A percentile compares a stretch with the other conserved stretches of the same genome.
phyloP scores from a whole-genome alignment of 2,113 vertebrate genomes.

The Myrmophylax atrothorax region DNA sequence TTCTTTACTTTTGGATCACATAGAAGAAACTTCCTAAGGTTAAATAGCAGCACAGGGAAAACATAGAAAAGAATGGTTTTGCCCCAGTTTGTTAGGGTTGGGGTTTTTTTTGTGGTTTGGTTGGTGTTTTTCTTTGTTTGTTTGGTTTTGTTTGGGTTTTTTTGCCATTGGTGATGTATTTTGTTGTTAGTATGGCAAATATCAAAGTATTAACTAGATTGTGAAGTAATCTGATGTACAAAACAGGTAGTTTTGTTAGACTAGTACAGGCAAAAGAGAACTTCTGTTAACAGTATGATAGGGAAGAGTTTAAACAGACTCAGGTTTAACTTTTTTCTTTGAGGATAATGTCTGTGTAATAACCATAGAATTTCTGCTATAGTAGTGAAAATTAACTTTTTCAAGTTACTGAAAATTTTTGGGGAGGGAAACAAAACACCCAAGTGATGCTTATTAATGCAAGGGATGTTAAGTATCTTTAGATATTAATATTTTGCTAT shows the following conservation, averaged over 20 bases:
- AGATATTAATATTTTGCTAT: neutral
- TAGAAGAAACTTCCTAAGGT: neutral
- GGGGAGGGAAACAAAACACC: neutral
- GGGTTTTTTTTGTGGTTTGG: neutral
- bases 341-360: neutral
- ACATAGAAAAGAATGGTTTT: neutral
- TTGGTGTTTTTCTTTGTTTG: no score
- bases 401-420: neutral
- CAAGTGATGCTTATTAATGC: neutral
- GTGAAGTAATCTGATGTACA: neutral
- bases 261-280: neutral
- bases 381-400: neutral
- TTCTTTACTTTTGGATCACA: neutral
- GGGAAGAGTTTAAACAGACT: neutral
- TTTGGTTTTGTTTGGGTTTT: neutral
- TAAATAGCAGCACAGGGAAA: neutral
- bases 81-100: neutral
- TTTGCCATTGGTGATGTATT: neutral
- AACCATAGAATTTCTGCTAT: neutral
- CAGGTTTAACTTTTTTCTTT: neutral
- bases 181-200: neutral
- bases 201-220: neutral
- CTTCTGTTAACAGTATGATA: neutral
- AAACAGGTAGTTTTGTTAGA: neutral
- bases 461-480: neutral